These are phyloP conservation scores for Pipra filicauda DNA, from an alignment of 2,113 vertebrate species.

Conservation along the genomic window DNA sequence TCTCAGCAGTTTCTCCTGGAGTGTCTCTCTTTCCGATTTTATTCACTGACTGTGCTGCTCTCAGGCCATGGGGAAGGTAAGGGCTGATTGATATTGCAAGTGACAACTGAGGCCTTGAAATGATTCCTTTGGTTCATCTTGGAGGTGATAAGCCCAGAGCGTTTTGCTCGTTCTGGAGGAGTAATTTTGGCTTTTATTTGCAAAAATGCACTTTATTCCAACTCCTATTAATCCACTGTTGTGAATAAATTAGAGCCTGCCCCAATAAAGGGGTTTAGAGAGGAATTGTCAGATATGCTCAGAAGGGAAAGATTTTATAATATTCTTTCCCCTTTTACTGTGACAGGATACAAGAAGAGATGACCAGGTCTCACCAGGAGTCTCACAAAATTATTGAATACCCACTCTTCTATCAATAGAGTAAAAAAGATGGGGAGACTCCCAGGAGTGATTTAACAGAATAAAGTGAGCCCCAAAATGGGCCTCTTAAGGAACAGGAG, in stretches of 20 bases:
- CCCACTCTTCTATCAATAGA: not conserved
- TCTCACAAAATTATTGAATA: not conserved
- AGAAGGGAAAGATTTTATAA: not conserved
- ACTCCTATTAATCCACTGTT: slow-evolving; percentile 30
- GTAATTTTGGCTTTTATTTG: slow-evolving; percentile 50
- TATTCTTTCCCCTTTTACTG: not conserved
- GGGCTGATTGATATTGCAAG: slow-evolving; percentile 71
- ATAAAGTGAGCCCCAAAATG: not conserved
- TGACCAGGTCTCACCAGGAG: not conserved
- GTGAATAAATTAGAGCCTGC: slow-evolving; percentile 33
- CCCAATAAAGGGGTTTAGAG: not conserved
- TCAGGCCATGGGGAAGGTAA: slow-evolving; percentile 29
- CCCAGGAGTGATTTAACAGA: not conserved
- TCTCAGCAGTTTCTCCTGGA: not conserved
- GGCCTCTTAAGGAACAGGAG: not conserved
- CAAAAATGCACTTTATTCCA: slow-evolving; percentile 43
- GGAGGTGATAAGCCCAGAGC: slow-evolving; percentile 26
- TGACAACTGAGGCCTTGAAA: slow-evolving; percentile 68
- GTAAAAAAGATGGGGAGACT: not conserved
- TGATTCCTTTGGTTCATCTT: slow-evolving; percentile 57
- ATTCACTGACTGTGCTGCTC: not conserved
- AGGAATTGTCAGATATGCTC: not conserved
- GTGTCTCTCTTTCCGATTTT: not conserved
- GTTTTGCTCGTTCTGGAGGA: slow-evolving; percentile 34
- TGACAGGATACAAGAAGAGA: not conserved